A percentile compares a stretch with the other conserved stretches of the same genome.
Conservation (phyloP, 2,797 vertebrate species). For the Enteromius viviparus region DNA sequence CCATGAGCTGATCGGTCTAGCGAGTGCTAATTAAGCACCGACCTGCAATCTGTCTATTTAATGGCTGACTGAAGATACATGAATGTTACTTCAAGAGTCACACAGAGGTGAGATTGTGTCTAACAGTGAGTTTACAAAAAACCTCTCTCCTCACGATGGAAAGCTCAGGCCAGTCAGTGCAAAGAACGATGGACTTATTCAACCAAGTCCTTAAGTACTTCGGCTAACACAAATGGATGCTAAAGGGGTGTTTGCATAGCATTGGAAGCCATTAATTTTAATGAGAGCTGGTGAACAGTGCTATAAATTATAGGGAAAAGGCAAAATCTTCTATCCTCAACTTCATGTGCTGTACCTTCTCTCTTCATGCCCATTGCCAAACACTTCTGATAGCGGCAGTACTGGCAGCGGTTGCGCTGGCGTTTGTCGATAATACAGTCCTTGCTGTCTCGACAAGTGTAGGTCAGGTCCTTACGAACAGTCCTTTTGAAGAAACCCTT, state of each 20-base stretch:
- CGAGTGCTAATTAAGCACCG: not conserved
- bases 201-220: not conserved
- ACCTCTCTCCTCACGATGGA: not conserved
- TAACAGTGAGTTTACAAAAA: slow-evolving; percentile 24
- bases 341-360: slow-evolving; percentile 91
- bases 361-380: slow-evolving; percentile 99
- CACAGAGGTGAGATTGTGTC: slow-evolving; percentile 31
- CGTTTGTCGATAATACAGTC: slow-evolving; percentile 97
- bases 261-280: not conserved
- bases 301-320: slow-evolving; percentile 33
- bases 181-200: slow-evolving; percentile 4
- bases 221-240: not conserved
- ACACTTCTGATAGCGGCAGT: slow-evolving; percentile 99
- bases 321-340: slow-evolving; percentile 75
- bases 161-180: slow-evolving; percentile 3
- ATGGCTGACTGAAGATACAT: slow-evolving; percentile 18
- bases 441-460: slow-evolving; percentile 96
- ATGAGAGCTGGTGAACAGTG: slow-evolving; percentile 1
- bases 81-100: slow-evolving; percentile 36
- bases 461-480: slow-evolving; percentile 95
- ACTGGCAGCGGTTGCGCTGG: slow-evolving; percentile 97
- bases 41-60: slow-evolving; percentile 1
- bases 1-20: not conserved
- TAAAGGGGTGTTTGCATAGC: not conserved
- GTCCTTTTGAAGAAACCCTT: slow-evolving; percentile 98